Percentiles rank a stretch among this genome's conserved stretches.
These are phyloP conservation scores for Caenorhabditis japonica DNA, from an alignment of 2,888 invertebrate genomes.

Conservation along the genomic window DNA sequence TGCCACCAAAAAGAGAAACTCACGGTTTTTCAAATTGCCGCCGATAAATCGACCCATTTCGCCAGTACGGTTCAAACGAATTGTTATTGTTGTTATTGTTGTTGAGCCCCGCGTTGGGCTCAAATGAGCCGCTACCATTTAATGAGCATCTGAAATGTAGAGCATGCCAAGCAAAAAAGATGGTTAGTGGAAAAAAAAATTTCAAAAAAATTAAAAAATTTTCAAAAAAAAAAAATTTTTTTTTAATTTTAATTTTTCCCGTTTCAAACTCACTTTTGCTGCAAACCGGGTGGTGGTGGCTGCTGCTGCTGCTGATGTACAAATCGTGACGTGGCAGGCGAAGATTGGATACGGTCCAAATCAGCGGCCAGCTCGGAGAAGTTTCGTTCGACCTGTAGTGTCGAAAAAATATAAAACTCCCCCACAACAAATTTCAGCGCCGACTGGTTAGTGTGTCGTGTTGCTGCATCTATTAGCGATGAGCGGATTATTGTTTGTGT, in stretches of 20 bases:
- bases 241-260: too few relatives aligned
- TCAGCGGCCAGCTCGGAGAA: constrained; percentile 73
- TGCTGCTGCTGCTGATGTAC: constrained; percentile 35
- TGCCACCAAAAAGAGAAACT: constrained; percentile 17
- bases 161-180: constrained; percentile 36
- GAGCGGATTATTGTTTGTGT: constrained; percentile 36
- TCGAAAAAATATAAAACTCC: constrained; percentile 8
- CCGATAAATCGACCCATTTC: constrained; percentile 73
- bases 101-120: too few relatives aligned
- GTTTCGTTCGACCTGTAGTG: constrained; percentile 72
- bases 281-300: too few relatives aligned
- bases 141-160: constrained; percentile 38
- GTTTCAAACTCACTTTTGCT: too few relatives aligned
- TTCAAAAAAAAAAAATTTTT: constrained; percentile 7
- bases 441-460: constrained; percentile 18
- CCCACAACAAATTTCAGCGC: too few relatives aligned
- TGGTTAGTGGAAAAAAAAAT: constrained; percentile 23
- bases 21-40: constrained; percentile 65
- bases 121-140: constrained; percentile 27
- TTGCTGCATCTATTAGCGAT: constrained; percentile 40
- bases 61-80: constrained; percentile 74
- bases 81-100: constrained; percentile 42
- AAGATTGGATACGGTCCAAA: constrained; percentile 69
- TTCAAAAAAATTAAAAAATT: constrained; percentile 5
- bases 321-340: constrained; percentile 45